Evolutionary conservation across 2,888 invertebrate genomes (phyloP).

Genomic region (Plagodis pulveraria): DNA sequence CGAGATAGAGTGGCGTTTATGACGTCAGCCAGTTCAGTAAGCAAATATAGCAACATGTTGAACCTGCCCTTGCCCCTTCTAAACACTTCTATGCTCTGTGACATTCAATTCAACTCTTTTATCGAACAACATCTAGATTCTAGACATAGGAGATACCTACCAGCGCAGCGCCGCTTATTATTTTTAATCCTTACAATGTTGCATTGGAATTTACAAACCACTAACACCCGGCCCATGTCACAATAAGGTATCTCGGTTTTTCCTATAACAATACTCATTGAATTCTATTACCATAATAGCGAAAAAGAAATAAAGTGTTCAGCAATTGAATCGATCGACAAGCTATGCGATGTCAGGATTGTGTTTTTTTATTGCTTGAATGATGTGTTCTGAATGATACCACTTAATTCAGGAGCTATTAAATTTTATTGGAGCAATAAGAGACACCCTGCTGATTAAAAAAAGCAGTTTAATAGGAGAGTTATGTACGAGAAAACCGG

Average conservation of each 20-base stretch:
- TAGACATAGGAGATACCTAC: not conserved
- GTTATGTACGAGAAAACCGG: no score
- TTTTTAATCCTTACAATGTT: conserved; percentile 1
- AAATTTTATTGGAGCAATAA: conserved; percentile 11
- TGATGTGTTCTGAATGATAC: conserved; percentile 1
- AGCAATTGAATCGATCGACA: not conserved
- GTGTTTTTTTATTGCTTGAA: not conserved
- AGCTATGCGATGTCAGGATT: not conserved
- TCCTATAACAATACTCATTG: no score
- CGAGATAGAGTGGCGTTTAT: no score
- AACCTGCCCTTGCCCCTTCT: not conserved
- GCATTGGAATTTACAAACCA: not conserved
- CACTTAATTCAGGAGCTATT: conserved; percentile 11
- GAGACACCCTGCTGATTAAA: conserved; percentile 14
- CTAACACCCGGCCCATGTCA: no score
- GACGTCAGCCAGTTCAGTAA: no score
- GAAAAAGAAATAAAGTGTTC: not conserved
- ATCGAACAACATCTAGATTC: conserved; percentile 4
- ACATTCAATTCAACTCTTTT: not conserved
- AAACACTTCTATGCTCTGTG: not conserved
- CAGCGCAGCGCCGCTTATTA: not conserved
- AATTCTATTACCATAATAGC: not conserved
- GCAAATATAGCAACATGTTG: no score
- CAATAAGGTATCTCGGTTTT: no score
- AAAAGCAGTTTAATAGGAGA: not conserved